A percentile compares a stretch with the other conserved stretches of the same genome.
Evolutionary conservation across 2,797 vertebrate species (phyloP).

Genomic region (Eidolon dupreanum): DNA sequence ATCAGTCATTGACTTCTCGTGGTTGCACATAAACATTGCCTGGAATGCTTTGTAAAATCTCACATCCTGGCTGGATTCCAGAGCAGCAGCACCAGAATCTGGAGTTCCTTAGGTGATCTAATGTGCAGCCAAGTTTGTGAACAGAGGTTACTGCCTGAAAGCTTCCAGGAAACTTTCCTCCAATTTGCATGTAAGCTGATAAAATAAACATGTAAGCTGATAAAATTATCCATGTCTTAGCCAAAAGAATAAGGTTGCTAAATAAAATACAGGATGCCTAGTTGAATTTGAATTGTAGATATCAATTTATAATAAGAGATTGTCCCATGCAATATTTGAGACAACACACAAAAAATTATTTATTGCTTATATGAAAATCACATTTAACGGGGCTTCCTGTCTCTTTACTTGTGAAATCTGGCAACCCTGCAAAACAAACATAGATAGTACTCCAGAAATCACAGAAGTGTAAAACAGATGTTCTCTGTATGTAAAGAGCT

Average conservation of each 20-base stretch:
- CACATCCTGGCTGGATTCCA: background rate
- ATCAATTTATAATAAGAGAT: background rate
- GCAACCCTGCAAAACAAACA: background rate
- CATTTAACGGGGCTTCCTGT: background rate
- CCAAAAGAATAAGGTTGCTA: background rate
- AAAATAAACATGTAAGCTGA: background rate
- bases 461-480: background rate
- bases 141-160: background rate
- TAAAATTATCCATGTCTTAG: background rate
- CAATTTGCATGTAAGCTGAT: background rate
- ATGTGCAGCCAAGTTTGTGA: background rate
- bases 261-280: background rate
- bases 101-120: background rate
- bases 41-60: background rate
- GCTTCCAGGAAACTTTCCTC: background rate
- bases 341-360: background rate
- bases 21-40: background rate
- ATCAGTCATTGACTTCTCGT: background rate
- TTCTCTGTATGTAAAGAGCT: background rate
- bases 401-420: constrained; percentile 27
- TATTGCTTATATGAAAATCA: background rate
- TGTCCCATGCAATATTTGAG: background rate
- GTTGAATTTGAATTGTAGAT: background rate
- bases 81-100: background rate
- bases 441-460: background rate